Evolutionary conservation across 1,140 invertebrate genomes (phyloP).

Genomic region (Aphis craccivora): DNA sequence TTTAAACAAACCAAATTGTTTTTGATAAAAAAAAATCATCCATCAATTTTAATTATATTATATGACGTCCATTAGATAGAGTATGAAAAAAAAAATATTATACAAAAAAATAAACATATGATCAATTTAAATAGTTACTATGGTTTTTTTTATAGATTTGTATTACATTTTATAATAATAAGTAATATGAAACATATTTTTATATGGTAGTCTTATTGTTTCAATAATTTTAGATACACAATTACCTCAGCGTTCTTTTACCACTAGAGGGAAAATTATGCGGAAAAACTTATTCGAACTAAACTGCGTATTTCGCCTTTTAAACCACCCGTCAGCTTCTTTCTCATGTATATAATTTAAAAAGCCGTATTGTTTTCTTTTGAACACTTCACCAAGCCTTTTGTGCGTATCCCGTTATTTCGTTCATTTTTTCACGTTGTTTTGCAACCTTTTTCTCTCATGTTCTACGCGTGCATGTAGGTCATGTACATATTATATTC

Average conservation of each 20-base stretch:
- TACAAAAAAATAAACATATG: neutral
- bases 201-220: neutral
- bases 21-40: neutral
- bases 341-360: conserved; percentile 10
- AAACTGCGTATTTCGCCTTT: neutral
- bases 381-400: conserved; percentile 48
- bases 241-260: neutral
- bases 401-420: conserved; percentile 19
- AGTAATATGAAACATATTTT: neutral
- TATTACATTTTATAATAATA: neutral
- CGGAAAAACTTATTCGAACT: neutral
- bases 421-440: neutral
- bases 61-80: neutral
- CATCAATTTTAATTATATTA: conserved; percentile 20
- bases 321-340: neutral
- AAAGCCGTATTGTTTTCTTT: conserved; percentile 48
- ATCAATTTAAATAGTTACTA: neutral
- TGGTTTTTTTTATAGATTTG: neutral
- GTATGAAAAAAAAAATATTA: neutral
- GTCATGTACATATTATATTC: neutral
- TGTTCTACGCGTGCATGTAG: neutral
- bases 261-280: neutral
- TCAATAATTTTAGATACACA: neutral
- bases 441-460: neutral
- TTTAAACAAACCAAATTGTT: neutral